Conservation (phyloP, 1,140 invertebrate genomes). For the Trypoxylus dichotomus region DNA sequence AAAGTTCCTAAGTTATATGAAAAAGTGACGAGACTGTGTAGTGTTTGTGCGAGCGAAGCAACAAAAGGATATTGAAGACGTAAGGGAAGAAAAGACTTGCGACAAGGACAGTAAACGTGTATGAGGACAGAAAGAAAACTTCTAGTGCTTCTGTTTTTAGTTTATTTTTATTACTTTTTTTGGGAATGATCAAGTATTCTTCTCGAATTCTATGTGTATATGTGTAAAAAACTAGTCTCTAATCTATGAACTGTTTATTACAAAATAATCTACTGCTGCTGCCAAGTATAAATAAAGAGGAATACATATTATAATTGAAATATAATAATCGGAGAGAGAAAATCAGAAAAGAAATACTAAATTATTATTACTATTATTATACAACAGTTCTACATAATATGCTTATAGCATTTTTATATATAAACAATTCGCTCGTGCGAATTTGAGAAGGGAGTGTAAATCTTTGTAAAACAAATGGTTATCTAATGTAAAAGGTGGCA, state of each 20-base stretch:
- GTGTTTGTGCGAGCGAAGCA: constrained; percentile 27
- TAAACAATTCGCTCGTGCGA: constrained; percentile 19
- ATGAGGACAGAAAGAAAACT: constrained; percentile 21
- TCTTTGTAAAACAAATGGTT: constrained; percentile 32
- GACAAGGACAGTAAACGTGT: neutral
- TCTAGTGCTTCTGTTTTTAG: constrained; percentile 32
- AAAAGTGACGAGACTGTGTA: constrained; percentile 11
- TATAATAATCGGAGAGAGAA: neutral
- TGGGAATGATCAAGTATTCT: neutral
- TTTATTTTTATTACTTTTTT: neutral
- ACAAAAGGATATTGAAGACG: constrained; percentile 21
- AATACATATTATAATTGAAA: constrained; percentile 4
- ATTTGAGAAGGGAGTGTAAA: constrained; percentile 30
- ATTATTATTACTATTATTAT: neutral
- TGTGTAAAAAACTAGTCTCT: constrained; percentile 49
- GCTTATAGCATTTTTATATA: constrained; percentile 27
- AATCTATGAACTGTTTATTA: constrained; percentile 32
- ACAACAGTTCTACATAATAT: constrained; percentile 5
- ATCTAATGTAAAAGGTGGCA: constrained; percentile 19
- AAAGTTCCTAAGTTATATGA: constrained; percentile 51
- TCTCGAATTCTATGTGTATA: constrained; percentile 39
- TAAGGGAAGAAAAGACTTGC: constrained; percentile 2
- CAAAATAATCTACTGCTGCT: constrained; percentile 35
- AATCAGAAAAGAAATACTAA: neutral
- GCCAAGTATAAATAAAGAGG: constrained; percentile 30